Base-by-base conservation (phyloP, 2,113 vertebrate species). In the Fukomys damarensis region DNA sequence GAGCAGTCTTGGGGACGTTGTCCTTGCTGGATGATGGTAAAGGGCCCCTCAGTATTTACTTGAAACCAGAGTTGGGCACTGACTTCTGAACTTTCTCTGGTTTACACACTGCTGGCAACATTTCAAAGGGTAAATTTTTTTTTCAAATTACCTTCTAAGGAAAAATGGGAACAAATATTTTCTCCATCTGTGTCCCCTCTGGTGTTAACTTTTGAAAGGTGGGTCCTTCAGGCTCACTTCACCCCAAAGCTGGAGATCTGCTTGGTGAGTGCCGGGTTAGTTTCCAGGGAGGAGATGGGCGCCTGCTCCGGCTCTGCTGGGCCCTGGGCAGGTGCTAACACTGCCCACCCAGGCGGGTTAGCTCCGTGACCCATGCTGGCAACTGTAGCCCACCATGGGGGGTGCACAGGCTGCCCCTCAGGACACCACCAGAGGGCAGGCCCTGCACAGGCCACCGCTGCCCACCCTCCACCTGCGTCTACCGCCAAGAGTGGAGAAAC, bases 41-140 rank as follows among this genome's bases (percentile, higher is more conserved):
- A 81, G 81, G 41, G 4, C 22, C 22, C 0, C 61, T 89, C 41
- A 80, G 85, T 38, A 11, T 68, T 82, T 63, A 6, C 38, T 7
- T 93, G 97, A 97, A 96, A 97, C 81, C 54, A 90, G 95, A 96
- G 95, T 19, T 22, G 63, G 52, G 20, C 70, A 79, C 52, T 88
- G 66, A 66, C 93, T 96, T 89, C 0, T 5, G 95, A 84, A 28
- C 93, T 30, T 5, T 61, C 66, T 41, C 65, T 35, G 54, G 49
- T 91, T 93, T 86, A 82, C 90, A 30, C 65, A 2, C 65, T 20
- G 52, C 86, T 97, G 98, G 97, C 93, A 70, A 54, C 58, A 24
- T 93, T 56, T 74, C 87, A 76, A 96, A 83, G 61, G 70, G 19
- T 35, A 65, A 52, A 7, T 66, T 80, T 92, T 86, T 54, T 77